Percentiles rank a stretch among this genome's conserved stretches.
Conservation (phyloP, 1,140 invertebrate genomes). For the Thalassaphorura encarpata region DNA sequence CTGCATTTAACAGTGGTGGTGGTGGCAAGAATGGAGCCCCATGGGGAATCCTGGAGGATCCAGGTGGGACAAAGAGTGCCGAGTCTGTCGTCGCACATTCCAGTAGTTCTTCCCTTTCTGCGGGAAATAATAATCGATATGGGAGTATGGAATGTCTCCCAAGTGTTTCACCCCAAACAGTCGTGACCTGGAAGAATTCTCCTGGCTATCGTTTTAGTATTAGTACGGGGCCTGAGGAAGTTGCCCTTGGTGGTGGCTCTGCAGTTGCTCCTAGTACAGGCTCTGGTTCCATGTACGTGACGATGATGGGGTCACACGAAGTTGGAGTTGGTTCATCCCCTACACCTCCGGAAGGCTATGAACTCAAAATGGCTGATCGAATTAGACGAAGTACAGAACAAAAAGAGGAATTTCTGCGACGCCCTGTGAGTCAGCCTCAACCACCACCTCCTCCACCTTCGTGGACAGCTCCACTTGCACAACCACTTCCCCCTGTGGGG, state of each 20-base stretch:
- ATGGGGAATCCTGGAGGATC: conserved; percentile 23
- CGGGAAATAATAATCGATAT: conserved; percentile 11
- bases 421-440: conserved; percentile 53
- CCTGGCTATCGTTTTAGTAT: conserved; percentile 31
- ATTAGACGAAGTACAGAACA: conserved; percentile 71
- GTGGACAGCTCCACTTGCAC: conserved; percentile 28
- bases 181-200: conserved; percentile 20
- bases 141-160: conserved; percentile 29
- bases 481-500: too few relatives aligned
- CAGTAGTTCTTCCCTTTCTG: not conserved
- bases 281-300: conserved; percentile 30
- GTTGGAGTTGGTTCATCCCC: not conserved
- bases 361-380: conserved; percentile 37
- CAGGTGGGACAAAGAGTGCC: conserved; percentile 25
- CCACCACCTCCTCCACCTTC: conserved; percentile 30
- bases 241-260: too few relatives aligned
- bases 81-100: conserved; percentile 22
- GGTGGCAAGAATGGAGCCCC: not conserved
- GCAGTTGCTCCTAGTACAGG: too few relatives aligned
- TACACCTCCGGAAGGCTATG: conserved; percentile 18
- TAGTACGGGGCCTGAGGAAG: conserved; percentile 22
- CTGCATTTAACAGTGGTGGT: not conserved
- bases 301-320: conserved; percentile 18
- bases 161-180: not conserved
- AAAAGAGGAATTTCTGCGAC: conserved; percentile 72